Evolutionary conservation across 2,113 vertebrate genomes (phyloP), one percentile per base, ranked within the genome.

Genomic region (Centropristis striata): DNA sequence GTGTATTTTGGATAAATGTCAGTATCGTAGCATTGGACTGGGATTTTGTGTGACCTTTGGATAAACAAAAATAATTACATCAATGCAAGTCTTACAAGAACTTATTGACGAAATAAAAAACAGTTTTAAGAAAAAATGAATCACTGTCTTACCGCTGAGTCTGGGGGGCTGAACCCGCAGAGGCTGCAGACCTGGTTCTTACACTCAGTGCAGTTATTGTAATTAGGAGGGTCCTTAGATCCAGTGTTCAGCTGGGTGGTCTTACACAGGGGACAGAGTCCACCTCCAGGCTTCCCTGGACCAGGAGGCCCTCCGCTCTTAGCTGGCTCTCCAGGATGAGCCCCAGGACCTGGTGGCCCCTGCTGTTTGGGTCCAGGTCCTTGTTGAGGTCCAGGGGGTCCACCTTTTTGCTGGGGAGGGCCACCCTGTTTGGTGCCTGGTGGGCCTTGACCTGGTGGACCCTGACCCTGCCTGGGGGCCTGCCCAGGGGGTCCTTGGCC

Each of bases 111-210:
- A 25, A 32, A 41, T 10, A 1, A 50, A 28, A 27, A 49, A 27
- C 9, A 15, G 16, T 67, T 60, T 20, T 5, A 58, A 15, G 10
- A 37, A 14, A 4, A 13, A n/a, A 36, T 0, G n/a, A 41, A 50
- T 46, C 1, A 0, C 2, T 25, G 13, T 87, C 94, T 95, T 92
- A 96, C 95, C 91, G 78, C 93, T 37, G 95, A 95, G 86, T 95
- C 95, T 11, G 95, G 95, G 37, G 98, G 98, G 89, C 98, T 98
- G 92, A 99, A 99, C 7, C 98, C 98, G 87, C 98, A 99, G 18
- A 98, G 94, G 86, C 96, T 99, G 95, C 98, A 99, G 81, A 99
- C 98, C 54, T 96, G 95, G 16, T 93, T 96, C 66, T 96, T 96
- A 94, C 98, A 99, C 92, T 97, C 96, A 0, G 98, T 99, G 84